These are phyloP conservation scores for Aromia moschata DNA, from an alignment of 2,888 invertebrate genomes.

Conservation along the genomic window DNA sequence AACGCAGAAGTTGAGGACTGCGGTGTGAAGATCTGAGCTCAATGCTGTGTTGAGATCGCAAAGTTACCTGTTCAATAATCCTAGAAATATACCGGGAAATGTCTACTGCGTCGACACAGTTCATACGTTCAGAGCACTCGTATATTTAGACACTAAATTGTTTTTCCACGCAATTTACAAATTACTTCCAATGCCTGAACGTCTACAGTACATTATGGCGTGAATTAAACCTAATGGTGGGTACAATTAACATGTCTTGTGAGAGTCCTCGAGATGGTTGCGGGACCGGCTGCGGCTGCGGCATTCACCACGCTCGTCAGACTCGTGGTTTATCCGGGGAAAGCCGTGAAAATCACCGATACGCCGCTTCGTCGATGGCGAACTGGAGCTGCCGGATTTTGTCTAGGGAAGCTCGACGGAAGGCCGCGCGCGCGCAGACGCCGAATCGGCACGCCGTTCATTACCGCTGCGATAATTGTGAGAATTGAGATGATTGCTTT, in stretches of 20 bases:
- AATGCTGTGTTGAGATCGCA: background rate
- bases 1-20: too few species aligned
- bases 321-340: conserved; percentile 35
- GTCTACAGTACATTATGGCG: conserved; percentile 8
- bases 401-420: conserved; percentile 53
- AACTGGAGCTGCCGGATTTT: conserved; percentile 55
- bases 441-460: conserved; percentile 50
- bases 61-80: conserved; percentile 39
- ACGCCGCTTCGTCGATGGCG: conserved; percentile 48
- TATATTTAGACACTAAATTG: conserved; percentile 25
- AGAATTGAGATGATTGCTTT: conserved; percentile 50
- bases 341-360: conserved; percentile 43
- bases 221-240: conserved; percentile 18
- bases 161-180: conserved; percentile 24
- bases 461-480: conserved; percentile 47
- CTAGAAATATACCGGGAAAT: conserved; percentile 31
- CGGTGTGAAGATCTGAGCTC: too few species aligned
- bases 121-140: conserved; percentile 26
- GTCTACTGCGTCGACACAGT: conserved; percentile 29
- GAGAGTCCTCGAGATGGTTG: conserved; percentile 8
- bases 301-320: conserved; percentile 19
- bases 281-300: conserved; percentile 2
- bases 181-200: conserved; percentile 19
- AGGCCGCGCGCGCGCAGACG: conserved; percentile 51
- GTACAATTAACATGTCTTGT: conserved; percentile 10